phyloP scores from a whole-genome alignment of 2,888 invertebrate genomes.

The Chymomyza fuscimana region DNA sequence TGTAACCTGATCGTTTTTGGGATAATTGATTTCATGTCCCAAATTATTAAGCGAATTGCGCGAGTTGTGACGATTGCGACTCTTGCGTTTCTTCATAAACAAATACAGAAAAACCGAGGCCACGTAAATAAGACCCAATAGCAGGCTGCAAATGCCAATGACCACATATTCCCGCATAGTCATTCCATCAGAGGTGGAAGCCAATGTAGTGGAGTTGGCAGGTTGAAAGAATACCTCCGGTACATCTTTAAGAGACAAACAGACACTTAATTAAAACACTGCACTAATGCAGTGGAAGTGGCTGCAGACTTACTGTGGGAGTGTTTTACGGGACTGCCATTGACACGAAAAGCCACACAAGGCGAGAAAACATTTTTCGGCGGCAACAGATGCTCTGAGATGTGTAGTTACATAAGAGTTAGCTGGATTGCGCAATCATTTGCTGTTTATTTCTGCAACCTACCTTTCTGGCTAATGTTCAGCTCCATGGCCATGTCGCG shows the following conservation, averaged over 20 bases:
- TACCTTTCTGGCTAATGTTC: slow-evolving; percentile 77
- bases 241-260: slow-evolving; percentile 82
- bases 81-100: slow-evolving; percentile 86
- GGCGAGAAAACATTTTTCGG: slow-evolving; percentile 87
- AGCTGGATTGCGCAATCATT: background rate
- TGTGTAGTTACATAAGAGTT: background rate
- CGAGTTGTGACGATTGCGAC: slow-evolving; percentile 68
- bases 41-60: slow-evolving; percentile 75
- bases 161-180: slow-evolving; percentile 89
- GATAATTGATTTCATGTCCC: slow-evolving; percentile 80
- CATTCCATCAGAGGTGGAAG: slow-evolving; percentile 83
- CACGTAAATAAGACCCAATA: slow-evolving; percentile 93
- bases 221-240: slow-evolving; percentile 89
- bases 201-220: slow-evolving; percentile 79
- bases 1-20: slow-evolving; percentile 79
- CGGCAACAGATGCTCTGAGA: slow-evolving; percentile 68
- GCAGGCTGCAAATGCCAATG: slow-evolving; percentile 89
- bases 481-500: slow-evolving; percentile 83
- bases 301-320: slow-evolving; percentile 82
- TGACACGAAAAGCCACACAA: slow-evolving; percentile 92
- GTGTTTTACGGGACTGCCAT: slow-evolving; percentile 87
- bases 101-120: slow-evolving; percentile 91
- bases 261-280: slow-evolving; percentile 5
- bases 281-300: no score
- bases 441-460: background rate